Base-by-base conservation (phyloP, 2,888 invertebrate species). In the Luperina testacea region DNA sequence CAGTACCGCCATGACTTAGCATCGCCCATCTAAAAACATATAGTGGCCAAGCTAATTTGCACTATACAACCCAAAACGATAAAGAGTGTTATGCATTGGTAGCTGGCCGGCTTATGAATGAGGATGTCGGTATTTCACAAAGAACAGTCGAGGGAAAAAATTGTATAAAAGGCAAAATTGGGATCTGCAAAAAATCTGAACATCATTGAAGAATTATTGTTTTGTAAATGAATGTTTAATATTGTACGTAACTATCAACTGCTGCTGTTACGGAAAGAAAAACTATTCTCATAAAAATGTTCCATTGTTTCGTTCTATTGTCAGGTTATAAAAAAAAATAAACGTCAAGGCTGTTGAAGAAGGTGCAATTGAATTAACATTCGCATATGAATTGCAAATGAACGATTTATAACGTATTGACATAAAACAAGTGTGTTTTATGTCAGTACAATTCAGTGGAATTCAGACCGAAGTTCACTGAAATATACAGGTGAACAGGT, bases 41-140 rank as follows among this genome's bases (percentile, higher is more conserved):
- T 61, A 59, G 80, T 72, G 77, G 61, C 45, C 78, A 86, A 84
- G 80, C 81, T 86, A 91, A 90, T 90, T 87, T 92, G 86, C 83
- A 85, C 90, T 91, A 84, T 93, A 91, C 81, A 84, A 80, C 75
- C 65, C 68, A 82, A 84, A 88, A 81, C 87, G 81, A 92, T 91
- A 93, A 90, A 92, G 91, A 85, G 77, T 81, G 87, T 88, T 91
- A 86, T 93, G 86, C 85, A 81, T 89, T 88, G 90, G 86, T 85
- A 84, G 77, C 86, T 82, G 69, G 83, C 75, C 24, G 63, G 72
- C 69, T 87, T 81, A 72, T 84, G 83, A 85, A 86, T 82, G 82
- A 89, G 87, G 86, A 87, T 90, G 92, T 92, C 94, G 94, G 93
- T 90, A 88, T 89, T 87, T 89, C 86, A 92, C 91, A 94, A 93